Evolutionary conservation across 2,888 invertebrate genomes (phyloP), one percentile per base, ranked within the genome.

Genomic region (Drosophila limbata): DNA sequence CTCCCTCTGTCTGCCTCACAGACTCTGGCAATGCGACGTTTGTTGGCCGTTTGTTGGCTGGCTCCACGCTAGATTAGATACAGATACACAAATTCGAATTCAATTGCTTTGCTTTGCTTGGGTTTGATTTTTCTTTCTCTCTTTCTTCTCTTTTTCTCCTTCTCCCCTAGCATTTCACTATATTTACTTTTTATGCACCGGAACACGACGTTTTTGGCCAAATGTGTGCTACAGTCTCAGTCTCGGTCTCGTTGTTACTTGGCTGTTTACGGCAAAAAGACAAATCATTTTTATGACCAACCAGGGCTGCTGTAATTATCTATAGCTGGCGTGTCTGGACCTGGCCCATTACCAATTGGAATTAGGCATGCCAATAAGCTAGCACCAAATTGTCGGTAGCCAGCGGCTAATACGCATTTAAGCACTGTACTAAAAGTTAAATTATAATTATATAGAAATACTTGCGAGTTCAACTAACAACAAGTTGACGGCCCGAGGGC

Each of bases 11-110:
- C 48, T 47, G 10, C 31, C 48, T 1, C 48, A 50, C 15, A 17
- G 53, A 39, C 21, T 37, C 53, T 52, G 52, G 15, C 17, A 48
- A 51, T 63, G 56, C 76, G 53, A 59, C 66, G 47, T 64, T 74
- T 73, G 69, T 69, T 69, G 61, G 48, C 66, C 57, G 60, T 62
- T 78, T 75, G 77, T 69, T 69, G 69, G 65, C 55, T 77, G 79
- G 77, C 73, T 79, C 71, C 82, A 84, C 72, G 87, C 82, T 84
- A 82, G 88, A 84, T 84, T 84, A 84, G 84, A 84, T 84, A 84
- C 83, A 86, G 84, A 83, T 82, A 81, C 82, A 83, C 68, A 82
- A 76, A 76, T 80, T 84, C 64, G 69, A 70, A 78, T 82, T 82
- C 77, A 81, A 83, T 81, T 80, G 80, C 81, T 75, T 59, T 77